Evolutionary conservation across 1,140 invertebrate genomes (phyloP), one percentile per base, ranked within the genome.

Genomic region (Medauroidea extradentata): DNA sequence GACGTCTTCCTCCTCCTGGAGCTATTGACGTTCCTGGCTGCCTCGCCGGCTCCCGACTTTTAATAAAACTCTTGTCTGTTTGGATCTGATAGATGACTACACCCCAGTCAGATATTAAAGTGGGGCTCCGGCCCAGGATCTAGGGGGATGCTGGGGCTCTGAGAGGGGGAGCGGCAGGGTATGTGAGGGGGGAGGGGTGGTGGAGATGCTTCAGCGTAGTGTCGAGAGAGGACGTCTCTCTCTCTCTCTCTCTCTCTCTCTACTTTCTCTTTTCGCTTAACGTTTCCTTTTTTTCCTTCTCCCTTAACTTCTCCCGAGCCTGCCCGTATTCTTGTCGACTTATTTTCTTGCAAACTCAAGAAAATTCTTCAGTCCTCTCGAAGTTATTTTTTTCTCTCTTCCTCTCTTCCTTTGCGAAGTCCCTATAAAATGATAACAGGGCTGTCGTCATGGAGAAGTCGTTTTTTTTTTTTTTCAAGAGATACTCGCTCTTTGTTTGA

Each of bases 61-160:
- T 74, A 74, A 71, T 72, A 72, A 72, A 72, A 72, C 69, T 72
- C 70, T 74, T 73, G 70, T 73, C 71, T 75, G 72, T 74, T 74
- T 71, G 71, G 70, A 68, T 70, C 70, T 75, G 74, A 75, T 75
- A 75, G 73, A 75, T 75, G 74, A 75, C 74, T 74, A 68, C 72
- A 70, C 74, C 73, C 69, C 64, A 71, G 73, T 70, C 71, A 71
- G 73, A 74, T 74, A 74, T 74, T 74, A 72, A 74, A 74, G 69
- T 65, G 65, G 66, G 61, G 65, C 55, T 46, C 24, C 9, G 44
- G 24, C 24, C 44, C 52, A 38, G 44, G 57, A 50, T 49, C 48
- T 19, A 25, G 46, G 57, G 29, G 57, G 57, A 58, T 58, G 46
- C 39, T 41, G 38, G 46, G 41, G 53, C 25, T 44, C 25, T 43